Percentiles rank a stretch among this genome's conserved stretches.
Evolutionary conservation across 2,888 invertebrate species (phyloP).

Genomic region (Tolmerus cingulatus): DNA sequence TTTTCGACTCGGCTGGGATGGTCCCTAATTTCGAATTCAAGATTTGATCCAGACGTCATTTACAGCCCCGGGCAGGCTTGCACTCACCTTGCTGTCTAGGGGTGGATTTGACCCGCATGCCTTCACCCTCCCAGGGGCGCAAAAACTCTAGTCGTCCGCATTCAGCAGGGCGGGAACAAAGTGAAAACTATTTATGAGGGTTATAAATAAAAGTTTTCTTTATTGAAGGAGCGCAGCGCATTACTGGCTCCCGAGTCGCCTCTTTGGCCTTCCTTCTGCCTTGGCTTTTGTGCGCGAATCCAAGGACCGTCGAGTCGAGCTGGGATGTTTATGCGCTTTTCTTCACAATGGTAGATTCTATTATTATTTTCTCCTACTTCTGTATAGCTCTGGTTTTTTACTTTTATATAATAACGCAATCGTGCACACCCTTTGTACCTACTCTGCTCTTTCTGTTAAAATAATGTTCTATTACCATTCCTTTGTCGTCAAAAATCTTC

Average conservation of each 20-base stretch:
- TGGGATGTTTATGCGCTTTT: not conserved
- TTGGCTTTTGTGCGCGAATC: not conserved
- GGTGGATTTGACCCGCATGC: conserved; percentile 1
- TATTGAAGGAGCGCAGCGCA: conserved; percentile 1
- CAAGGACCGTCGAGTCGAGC: not conserved
- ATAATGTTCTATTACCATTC: not conserved
- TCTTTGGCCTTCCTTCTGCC: not conserved
- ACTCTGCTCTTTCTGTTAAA: not conserved
- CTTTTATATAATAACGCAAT: not conserved
- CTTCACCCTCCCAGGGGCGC: not conserved
- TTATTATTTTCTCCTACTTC: not conserved
- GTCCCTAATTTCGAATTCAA: not conserved
- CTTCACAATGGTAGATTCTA: not conserved
- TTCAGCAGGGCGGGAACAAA: not conserved
- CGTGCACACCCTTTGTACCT: not conserved
- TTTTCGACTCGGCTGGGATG: not conserved
- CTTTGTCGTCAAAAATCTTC: not conserved
- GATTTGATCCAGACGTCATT: not conserved
- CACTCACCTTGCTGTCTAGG: not conserved
- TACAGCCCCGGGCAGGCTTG: not conserved
- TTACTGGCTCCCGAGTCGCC: not conserved
- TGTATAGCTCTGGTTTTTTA: not conserved
- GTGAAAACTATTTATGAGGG: conserved; percentile 7
- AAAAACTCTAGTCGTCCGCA: not conserved
- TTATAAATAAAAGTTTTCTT: conserved; percentile 9